Percentiles rank a stretch among this genome's conserved stretches.
Conservation (phyloP, 2,113 vertebrate species). For the Ageneiosus marmoratus region DNA sequence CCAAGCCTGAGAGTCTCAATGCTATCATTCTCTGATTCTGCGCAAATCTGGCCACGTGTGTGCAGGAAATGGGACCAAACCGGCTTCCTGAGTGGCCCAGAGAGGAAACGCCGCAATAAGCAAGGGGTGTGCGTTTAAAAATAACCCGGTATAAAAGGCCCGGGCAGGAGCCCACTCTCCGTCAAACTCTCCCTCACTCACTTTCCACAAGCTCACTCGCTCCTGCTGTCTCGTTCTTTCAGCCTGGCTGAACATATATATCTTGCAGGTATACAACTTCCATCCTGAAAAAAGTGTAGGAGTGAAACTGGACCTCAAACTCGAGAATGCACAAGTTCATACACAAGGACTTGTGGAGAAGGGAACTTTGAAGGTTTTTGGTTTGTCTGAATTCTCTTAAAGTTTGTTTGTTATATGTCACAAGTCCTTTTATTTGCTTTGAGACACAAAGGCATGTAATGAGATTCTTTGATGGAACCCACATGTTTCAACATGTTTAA, state of each 20-base stretch:
- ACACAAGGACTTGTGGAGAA: background rate
- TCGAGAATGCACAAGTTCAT: background rate
- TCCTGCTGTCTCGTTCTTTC: constrained; percentile 40
- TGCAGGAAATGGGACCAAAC: constrained; percentile 90
- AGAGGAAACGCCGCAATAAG: constrained; percentile 88
- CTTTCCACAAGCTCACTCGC: constrained; percentile 51
- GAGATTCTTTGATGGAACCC: constrained; percentile 10
- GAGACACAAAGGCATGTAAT: background rate
- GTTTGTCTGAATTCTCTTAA: constrained; percentile 1
- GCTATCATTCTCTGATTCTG: constrained; percentile 87
- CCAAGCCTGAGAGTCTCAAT: constrained; percentile 68
- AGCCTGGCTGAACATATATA: constrained; percentile 35
- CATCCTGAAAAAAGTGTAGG: background rate
- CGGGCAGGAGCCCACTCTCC: constrained; percentile 75
- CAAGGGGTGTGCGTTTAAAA: constrained; percentile 90
- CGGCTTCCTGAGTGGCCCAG: constrained; percentile 88
- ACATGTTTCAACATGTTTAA: background rate
- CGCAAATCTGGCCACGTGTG: constrained; percentile 80
- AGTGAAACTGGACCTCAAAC: background rate
- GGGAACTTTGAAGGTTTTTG: background rate
- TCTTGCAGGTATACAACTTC: background rate
- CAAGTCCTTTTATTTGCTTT: background rate
- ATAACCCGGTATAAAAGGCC: constrained; percentile 94
- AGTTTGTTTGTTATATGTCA: background rate
- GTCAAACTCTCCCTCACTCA: constrained; percentile 70